Conservation (phyloP, 2,888 invertebrate species). For the Latheticus oryzae region DNA sequence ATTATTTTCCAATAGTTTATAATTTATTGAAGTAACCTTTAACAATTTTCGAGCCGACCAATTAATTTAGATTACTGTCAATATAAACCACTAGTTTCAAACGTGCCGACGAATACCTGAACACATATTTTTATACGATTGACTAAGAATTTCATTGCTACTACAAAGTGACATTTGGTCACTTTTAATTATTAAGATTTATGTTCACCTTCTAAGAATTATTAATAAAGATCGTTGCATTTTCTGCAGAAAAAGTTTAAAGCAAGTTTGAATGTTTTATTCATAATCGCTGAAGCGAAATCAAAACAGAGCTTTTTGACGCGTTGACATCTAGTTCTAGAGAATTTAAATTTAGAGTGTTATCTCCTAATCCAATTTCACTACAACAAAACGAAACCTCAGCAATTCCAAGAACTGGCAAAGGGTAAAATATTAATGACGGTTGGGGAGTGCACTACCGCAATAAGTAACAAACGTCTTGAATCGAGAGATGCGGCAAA, state of each 20-base stretch:
- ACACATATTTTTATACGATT: conserved; percentile 45
- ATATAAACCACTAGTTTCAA: conserved; percentile 48
- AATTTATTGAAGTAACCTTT: conserved; percentile 47
- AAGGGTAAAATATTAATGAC: conserved; percentile 55
- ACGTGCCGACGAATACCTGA: conserved; percentile 46
- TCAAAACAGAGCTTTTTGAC: not conserved
- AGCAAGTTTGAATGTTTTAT: too few relatives aligned
- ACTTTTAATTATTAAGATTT: conserved; percentile 47
- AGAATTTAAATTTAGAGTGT: conserved; percentile 53
- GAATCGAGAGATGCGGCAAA: conserved; percentile 32
- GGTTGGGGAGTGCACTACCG: conserved; percentile 36
- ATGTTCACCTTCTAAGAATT: too few relatives aligned
- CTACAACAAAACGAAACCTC: conserved; percentile 49
- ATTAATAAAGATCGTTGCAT: too few relatives aligned
- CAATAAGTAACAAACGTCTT: conserved; percentile 40
- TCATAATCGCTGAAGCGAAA: too few relatives aligned
- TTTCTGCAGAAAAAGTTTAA: too few relatives aligned
- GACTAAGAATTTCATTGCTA: conserved; percentile 46
- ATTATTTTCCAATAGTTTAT: conserved; percentile 41
- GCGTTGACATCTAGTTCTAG: conserved; percentile 50
- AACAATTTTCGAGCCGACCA: conserved; percentile 43
- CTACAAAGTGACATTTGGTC: conserved; percentile 43
- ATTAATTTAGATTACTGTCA: conserved; percentile 49
- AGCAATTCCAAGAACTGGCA: conserved; percentile 51
- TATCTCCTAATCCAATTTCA: conserved; percentile 52